Conservation (phyloP, 2,113 vertebrate genomes). For the Menidia beryllina region DNA sequence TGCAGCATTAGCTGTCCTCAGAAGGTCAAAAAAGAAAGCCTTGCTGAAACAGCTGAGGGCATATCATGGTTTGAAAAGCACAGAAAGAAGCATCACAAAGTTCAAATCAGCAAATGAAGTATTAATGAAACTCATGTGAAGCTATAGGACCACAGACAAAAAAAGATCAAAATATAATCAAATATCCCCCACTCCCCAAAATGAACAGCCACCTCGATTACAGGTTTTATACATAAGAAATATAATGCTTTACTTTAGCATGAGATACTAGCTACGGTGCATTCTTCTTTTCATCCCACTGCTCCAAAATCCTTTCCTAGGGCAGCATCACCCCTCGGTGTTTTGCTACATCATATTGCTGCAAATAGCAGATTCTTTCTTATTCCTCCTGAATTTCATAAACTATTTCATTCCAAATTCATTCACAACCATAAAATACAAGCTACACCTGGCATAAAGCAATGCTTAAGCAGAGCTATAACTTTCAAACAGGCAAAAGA, state of each 20-base stretch:
- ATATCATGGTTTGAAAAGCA: background rate
- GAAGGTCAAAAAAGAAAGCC: constrained; percentile 22
- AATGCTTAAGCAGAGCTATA: background rate
- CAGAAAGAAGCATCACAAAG: constrained; percentile 15
- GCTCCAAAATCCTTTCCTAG: background rate
- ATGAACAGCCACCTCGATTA: too few species aligned
- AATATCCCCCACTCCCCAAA: too few species aligned
- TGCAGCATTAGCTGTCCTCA: background rate
- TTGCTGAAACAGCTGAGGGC: constrained; percentile 10
- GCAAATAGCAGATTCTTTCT: too few species aligned
- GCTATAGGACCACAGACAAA: constrained; percentile 6
- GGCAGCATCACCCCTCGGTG: too few species aligned
- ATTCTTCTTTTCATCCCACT: too few species aligned
- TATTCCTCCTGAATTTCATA: background rate
- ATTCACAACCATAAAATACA: background rate
- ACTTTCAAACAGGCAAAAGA: background rate
- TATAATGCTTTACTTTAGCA: background rate
- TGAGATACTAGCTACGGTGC: background rate
- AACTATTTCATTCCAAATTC: background rate
- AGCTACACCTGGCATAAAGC: background rate
- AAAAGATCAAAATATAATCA: background rate
- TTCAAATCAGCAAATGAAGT: constrained; percentile 28
- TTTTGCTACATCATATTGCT: too few species aligned
- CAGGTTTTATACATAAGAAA: background rate
- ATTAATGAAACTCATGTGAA: constrained; percentile 29